Evolutionary conservation across 2,888 invertebrate genomes (phyloP), one percentile per base, ranked within the genome.

Genomic region (Carterocephalus palaemon): DNA sequence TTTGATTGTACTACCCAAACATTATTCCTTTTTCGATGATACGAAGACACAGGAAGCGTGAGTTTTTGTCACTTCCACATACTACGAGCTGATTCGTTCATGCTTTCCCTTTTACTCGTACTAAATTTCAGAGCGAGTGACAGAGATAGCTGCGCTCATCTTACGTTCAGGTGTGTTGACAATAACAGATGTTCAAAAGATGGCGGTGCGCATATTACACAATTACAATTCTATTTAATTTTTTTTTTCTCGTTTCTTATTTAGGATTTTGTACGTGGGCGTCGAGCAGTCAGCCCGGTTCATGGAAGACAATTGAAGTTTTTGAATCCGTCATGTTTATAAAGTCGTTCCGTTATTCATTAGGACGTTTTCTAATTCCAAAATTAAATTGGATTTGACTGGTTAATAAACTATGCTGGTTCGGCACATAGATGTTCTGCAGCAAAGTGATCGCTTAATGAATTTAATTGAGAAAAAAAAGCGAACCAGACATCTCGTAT

Each of bases 31-130:
- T 83, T 85, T 80, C 80, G 79, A 84, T 83, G 79, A 85, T 85
- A 82, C 80, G 70, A 84, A 86, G 84, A 84, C 84, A 86, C 86
- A 86, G 86, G 85, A 86, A 86, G 82, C 82, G 64, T 62, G 71
- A 76, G 77, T 84, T 86, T 85, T 86, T 85, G 86, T 86, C 81
- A 85, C 84, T 86, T 86, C 86, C 85, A 79, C 78, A 67, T 77
- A 69, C 71, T 64, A 64, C 55, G 60, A 67, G 67, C 72, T 53
- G 68, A 77, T 68, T 67, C 57, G 53, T 48, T 57, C 49, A 31
- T 19, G 22, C 57, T 43, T 13, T 81, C 77, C 61, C 63, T 52
- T 43, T 79, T 62, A 9, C 15, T 42, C 66, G 1, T 37, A 28
- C 12, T 15, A 1, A 22, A 41, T 47, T 56, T 29, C 1, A 2